Evolutionary conservation across 2,888 invertebrate genomes (phyloP).

Genomic region (Exocentrus adspersus): DNA sequence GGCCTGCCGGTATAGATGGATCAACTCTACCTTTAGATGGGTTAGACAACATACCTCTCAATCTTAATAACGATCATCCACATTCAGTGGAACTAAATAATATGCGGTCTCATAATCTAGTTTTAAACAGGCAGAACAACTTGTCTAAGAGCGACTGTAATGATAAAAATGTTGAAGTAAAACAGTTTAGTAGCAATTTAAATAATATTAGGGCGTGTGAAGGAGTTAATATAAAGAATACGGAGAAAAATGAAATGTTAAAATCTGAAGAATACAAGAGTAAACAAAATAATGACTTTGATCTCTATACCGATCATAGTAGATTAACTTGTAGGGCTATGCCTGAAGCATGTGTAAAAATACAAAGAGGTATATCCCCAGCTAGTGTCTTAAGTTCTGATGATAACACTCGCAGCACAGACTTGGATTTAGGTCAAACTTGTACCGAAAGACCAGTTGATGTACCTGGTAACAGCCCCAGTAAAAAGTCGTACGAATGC

Average conservation of each 20-base stretch:
- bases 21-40: slow-evolving; percentile 52
- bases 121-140: slow-evolving; percentile 42
- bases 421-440: slow-evolving; percentile 45
- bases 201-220: slow-evolving; percentile 60
- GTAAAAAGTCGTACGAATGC: slow-evolving; percentile 50
- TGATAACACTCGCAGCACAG: slow-evolving; percentile 50
- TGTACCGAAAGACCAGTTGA: slow-evolving; percentile 60
- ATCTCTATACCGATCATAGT: slow-evolving; percentile 44
- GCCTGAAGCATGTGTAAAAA: slow-evolving; percentile 66
- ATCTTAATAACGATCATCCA: slow-evolving; percentile 46
- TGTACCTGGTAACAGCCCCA: slow-evolving; percentile 53
- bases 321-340: slow-evolving; percentile 74
- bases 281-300: slow-evolving; percentile 46
- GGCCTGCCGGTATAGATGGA: slow-evolving; percentile 59
- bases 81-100: slow-evolving; percentile 39
- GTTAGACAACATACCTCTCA: slow-evolving; percentile 49
- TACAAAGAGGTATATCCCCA: slow-evolving; percentile 39
- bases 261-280: slow-evolving; percentile 35
- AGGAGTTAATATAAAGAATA: slow-evolving; percentile 47
- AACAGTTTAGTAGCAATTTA: slow-evolving; percentile 55
- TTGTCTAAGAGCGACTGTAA: slow-evolving; percentile 35
- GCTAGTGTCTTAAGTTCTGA: slow-evolving; percentile 46
- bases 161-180: slow-evolving; percentile 25
- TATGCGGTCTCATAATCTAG: slow-evolving; percentile 36
- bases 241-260: slow-evolving; percentile 43